Conservation (phyloP, 1,140 invertebrate species). For the Bombus polaris region DNA sequence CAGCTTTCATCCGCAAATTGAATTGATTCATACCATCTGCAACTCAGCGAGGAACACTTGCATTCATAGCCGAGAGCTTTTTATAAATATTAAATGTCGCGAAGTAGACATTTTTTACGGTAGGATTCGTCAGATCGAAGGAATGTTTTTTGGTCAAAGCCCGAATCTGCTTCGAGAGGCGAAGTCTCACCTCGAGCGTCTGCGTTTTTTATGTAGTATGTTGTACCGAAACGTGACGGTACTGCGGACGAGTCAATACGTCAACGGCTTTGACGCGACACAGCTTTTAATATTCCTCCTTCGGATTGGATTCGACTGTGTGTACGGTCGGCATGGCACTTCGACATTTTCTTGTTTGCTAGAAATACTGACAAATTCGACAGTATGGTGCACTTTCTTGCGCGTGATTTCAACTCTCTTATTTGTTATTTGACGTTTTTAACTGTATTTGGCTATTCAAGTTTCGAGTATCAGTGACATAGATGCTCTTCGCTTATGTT, state of each 20-base stretch:
- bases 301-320: conserved; percentile 34
- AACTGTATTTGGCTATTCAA: no score
- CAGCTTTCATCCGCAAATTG: conserved; percentile 3
- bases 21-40: neutral
- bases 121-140: neutral
- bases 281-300: conserved; percentile 62
- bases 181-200: conserved; percentile 2
- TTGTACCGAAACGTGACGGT: conserved; percentile 44
- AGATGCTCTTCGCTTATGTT: no score
- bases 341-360: neutral
- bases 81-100: conserved; percentile 26
- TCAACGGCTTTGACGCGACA: conserved; percentile 48
- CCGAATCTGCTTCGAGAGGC: neutral
- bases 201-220: neutral
- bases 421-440: no score
- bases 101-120: neutral
- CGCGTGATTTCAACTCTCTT: no score
- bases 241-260: conserved; percentile 60
- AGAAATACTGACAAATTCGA: neutral
- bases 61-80: neutral
- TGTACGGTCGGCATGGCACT: neutral
- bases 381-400: no score
- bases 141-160: neutral
- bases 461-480: no score
- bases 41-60: neutral